Base-by-base conservation (phyloP, 1,140 invertebrate genomes). In the Cotesia glomerata region DNA sequence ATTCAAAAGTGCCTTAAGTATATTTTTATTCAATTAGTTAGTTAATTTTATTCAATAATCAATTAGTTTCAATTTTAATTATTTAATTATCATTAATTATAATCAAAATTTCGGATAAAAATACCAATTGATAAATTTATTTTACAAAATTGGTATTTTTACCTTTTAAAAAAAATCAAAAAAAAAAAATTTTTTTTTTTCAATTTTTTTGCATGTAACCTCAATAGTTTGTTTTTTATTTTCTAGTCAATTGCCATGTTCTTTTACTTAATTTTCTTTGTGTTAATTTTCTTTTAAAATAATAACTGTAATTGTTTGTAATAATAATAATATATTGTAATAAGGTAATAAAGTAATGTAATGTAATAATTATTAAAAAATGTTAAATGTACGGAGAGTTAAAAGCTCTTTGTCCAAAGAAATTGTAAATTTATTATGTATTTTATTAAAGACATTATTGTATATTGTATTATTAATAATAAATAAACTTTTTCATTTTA, bases 211-310 rank as follows among this genome's bases (percentile, higher is more conserved):
- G 39, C 39, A 45, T 45, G 39, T 45, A 7, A 9, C 39, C 36
- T 8, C 36, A 39, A 65, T 72, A 4, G 45, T 64, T 59, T 62
- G 49, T 66, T 62, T 62, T 61, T 71, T 62, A 36, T 68, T 45
- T 62, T 73, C 71, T 73, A 73, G 71, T 73, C 71, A 73, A 35
- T 61, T 16, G 18, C 65, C 67, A 61, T 73, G 32, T 61, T 66
- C 39, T 2, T 49, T 7, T 56, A 35, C 34, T 52, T 54, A 7
- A 56, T 13, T 56, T 5, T 13, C 7, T 18, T 56, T 56, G n/a
- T 56, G 7, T 13, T 54, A 54, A 26, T 26, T 26, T 26, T 26
- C 26, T 26, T 26, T 56, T 56, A 9, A 45, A 68, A 36, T 26
- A 59, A 63, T 36, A 36, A 1, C 9, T 5, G 13, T n/a, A 35